Conservation (phyloP, 2,113 vertebrate species). For the Centropus unirufus region DNA sequence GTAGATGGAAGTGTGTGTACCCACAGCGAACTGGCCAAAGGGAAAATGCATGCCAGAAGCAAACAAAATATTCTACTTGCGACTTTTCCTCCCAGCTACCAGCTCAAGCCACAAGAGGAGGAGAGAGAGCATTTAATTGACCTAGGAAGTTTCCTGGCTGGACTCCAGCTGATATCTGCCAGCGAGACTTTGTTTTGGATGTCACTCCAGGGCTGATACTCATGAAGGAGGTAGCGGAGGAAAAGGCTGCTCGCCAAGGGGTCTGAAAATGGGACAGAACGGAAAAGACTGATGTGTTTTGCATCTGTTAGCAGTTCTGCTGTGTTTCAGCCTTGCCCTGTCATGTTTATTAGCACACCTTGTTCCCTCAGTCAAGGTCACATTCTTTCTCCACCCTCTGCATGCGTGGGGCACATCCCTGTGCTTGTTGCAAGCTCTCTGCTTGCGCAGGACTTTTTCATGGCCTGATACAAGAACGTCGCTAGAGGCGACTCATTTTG, state of each 20-base stretch:
- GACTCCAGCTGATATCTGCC: neutral
- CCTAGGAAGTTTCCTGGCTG: neutral
- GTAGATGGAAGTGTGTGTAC: neutral
- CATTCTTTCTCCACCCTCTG: conserved; percentile 38
- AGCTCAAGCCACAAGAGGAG: neutral
- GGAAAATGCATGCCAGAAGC: neutral
- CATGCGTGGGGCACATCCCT: neutral
- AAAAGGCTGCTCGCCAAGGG: neutral
- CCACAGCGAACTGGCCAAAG: neutral
- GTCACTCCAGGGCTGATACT: neutral
- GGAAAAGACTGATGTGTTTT: neutral
- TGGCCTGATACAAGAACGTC: neutral
- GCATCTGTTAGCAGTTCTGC: neutral
- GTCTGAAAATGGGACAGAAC: neutral
- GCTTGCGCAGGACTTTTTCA: neutral
- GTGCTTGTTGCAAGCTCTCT: neutral
- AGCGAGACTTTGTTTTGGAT: conserved; percentile 35
- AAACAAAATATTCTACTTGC: neutral
- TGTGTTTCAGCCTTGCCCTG: neutral
- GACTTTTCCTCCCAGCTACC: neutral
- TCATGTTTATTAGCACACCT: conserved; percentile 50
- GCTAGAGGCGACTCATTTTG: rapidly evolving
- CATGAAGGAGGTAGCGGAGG: neutral
- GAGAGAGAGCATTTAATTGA: neutral
- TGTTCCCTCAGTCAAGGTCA: conserved; percentile 49